phyloP scores from a whole-genome alignment of 2,888 invertebrate genomes.

The Trichogramma dendrolimi region DNA sequence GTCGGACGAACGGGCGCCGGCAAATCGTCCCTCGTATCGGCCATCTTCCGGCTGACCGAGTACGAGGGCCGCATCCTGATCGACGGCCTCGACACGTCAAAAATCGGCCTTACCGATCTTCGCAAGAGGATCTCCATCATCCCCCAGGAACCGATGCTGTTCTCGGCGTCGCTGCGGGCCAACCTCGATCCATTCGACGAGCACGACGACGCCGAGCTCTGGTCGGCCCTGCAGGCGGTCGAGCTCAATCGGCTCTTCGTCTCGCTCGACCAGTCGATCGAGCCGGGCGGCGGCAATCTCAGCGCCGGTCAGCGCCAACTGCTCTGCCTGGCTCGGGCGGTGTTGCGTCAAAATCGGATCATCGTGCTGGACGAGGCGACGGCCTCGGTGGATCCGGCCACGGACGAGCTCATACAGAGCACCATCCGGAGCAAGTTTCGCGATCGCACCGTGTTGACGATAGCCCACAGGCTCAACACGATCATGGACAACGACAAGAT shows the following conservation, averaged over 20 bases:
- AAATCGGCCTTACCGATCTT: slow-evolving; percentile 70
- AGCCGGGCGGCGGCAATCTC: slow-evolving; percentile 75
- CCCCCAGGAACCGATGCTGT: slow-evolving; percentile 87
- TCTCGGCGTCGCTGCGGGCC: slow-evolving; percentile 75
- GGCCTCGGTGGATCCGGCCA: slow-evolving; percentile 86
- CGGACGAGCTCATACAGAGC: slow-evolving; percentile 79
- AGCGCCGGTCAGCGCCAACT: slow-evolving; percentile 86
- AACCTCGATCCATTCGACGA: slow-evolving; percentile 81
- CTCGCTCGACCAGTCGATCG: slow-evolving; percentile 63
- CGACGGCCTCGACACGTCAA: slow-evolving; percentile 67
- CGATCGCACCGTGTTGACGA: slow-evolving; percentile 80
- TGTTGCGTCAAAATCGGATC: slow-evolving; percentile 78
- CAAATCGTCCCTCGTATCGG: slow-evolving; percentile 75
- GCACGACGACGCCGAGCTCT: slow-evolving; percentile 75
- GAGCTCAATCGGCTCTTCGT: slow-evolving; percentile 69
- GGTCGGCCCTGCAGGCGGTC: slow-evolving; percentile 72
- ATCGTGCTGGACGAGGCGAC: slow-evolving; percentile 88
- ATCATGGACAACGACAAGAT: slow-evolving; percentile 89
- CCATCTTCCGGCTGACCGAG: slow-evolving; percentile 75
- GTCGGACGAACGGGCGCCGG: slow-evolving; percentile 86
- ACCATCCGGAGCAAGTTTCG: slow-evolving; percentile 77
- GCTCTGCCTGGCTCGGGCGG: slow-evolving; percentile 81
- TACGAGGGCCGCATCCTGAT: slow-evolving; percentile 72
- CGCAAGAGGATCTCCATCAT: slow-evolving; percentile 82
- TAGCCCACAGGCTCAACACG: slow-evolving; percentile 85